phyloP scores from a whole-genome alignment of 2,888 invertebrate species.

The Leptinotarsa peninsularis region DNA sequence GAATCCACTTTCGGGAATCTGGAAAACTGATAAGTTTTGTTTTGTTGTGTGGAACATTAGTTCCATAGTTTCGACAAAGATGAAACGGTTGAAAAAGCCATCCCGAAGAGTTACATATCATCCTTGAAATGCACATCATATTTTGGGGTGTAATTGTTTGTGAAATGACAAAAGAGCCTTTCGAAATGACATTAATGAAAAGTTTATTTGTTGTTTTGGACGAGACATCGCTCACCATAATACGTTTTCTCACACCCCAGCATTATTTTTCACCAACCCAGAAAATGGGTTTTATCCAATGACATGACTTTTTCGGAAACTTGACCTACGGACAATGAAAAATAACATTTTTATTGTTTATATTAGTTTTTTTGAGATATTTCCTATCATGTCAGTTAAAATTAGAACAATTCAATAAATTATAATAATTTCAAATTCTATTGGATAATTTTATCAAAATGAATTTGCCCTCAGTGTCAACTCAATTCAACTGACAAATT shows the following conservation, averaged over 20 bases:
- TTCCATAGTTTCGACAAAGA: constrained; percentile 33
- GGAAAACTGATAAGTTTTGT: constrained; percentile 39
- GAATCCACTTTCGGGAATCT: constrained; percentile 37
- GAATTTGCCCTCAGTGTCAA: constrained; percentile 16
- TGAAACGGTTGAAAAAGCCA: constrained; percentile 27
- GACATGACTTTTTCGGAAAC: too few species aligned
- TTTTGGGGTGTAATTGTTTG: background rate
- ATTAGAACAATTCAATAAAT: constrained; percentile 13
- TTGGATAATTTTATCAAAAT: constrained; percentile 16
- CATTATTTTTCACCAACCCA: too few species aligned
- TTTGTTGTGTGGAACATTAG: constrained; percentile 38
- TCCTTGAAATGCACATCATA: background rate
- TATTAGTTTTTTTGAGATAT: background rate
- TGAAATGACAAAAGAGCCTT: background rate
- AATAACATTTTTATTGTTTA: too few species aligned
- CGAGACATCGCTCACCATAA: too few species aligned
- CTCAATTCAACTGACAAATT: constrained; percentile 18
- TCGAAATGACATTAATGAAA: background rate
- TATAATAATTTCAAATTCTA: background rate
- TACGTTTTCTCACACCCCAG: too few species aligned
- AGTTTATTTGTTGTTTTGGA: too few species aligned
- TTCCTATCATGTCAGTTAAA: background rate
- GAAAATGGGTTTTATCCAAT: too few species aligned
- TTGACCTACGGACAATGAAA: too few species aligned
- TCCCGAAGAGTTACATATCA: constrained; percentile 22